Evolutionary conservation across 2,888 invertebrate species (phyloP).

Genomic region (Napeogenes inachia): DNA sequence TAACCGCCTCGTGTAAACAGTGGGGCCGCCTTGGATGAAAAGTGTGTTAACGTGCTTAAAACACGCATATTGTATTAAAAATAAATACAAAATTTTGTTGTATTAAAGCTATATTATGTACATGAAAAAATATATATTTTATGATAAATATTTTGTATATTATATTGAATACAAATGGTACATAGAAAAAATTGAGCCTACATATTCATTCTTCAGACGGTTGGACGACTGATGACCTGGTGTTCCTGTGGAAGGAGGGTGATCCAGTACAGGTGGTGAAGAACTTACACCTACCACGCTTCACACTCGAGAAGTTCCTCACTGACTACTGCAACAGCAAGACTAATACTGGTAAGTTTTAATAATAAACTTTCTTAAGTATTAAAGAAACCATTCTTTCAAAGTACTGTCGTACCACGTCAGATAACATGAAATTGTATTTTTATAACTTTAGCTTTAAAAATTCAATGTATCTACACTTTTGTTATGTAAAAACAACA

Average conservation of each 20-base stretch:
- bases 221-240: conserved; percentile 97
- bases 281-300: conserved; percentile 94
- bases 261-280: conserved; percentile 97
- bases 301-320: conserved; percentile 95
- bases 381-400: neutral
- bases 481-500: neutral
- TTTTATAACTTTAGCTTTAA: no score
- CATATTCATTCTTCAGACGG: conserved; percentile 82
- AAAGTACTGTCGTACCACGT: neutral
- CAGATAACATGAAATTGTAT: neutral
- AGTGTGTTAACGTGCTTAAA: conserved; percentile 14
- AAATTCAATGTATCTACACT: no score
- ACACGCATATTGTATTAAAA: neutral
- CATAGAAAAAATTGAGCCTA: neutral
- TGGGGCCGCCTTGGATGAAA: conserved; percentile 12
- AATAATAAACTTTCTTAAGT: neutral
- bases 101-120: neutral
- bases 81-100: neutral
- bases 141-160: no score
- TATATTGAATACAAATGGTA: neutral
- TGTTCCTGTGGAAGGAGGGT: conserved; percentile 96
- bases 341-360: conserved; percentile 90
- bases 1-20: conserved; percentile 23
- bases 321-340: conserved; percentile 98
- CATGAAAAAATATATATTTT: no score